These are phyloP conservation scores for Altica lythri DNA, from an alignment of 2,888 invertebrate species.

Conservation along the genomic window DNA sequence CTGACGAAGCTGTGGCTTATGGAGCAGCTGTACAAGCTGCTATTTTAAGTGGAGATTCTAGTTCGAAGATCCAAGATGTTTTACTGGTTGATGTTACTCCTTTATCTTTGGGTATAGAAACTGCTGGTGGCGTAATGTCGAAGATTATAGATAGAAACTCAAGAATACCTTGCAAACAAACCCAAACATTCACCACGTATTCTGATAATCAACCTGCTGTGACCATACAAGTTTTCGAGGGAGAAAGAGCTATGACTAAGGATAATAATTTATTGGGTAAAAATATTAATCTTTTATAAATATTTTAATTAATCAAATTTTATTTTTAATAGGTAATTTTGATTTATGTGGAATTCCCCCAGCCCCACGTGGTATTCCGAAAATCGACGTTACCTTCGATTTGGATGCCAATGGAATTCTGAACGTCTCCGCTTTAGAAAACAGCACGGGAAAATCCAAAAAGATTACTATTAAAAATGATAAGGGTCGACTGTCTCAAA, in stretches of 20 bases:
- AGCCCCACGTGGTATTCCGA: slow-evolving; percentile 61
- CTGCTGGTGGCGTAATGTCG: slow-evolving; percentile 80
- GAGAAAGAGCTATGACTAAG: slow-evolving; percentile 80
- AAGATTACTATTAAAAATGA: slow-evolving; percentile 85
- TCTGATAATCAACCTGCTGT: slow-evolving; percentile 70
- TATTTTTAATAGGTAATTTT: neutral
- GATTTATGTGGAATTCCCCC: slow-evolving; percentile 60
- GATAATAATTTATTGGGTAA: slow-evolving; percentile 75
- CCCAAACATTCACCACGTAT: slow-evolving; percentile 68
- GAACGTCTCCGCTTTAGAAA: slow-evolving; percentile 62
- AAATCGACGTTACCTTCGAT: slow-evolving; percentile 69
- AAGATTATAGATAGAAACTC: slow-evolving; percentile 73
- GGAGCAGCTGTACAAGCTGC: slow-evolving; percentile 68
- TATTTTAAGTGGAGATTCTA: slow-evolving; percentile 58
- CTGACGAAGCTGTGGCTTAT: slow-evolving; percentile 55
- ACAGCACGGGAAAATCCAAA: slow-evolving; percentile 67
- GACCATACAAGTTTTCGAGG: slow-evolving; percentile 66
- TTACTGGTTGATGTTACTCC: slow-evolving; percentile 63
- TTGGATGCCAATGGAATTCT: slow-evolving; percentile 77
- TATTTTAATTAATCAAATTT: neutral
- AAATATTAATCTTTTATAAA: slow-evolving; percentile 60
- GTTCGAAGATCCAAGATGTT: slow-evolving; percentile 70
- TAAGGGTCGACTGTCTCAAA: slow-evolving; percentile 78
- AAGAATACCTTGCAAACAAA: slow-evolving; percentile 68
- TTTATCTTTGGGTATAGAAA: slow-evolving; percentile 76